phyloP scores from a whole-genome alignment of 2,113 vertebrate species.

The Perca fluviatilis region DNA sequence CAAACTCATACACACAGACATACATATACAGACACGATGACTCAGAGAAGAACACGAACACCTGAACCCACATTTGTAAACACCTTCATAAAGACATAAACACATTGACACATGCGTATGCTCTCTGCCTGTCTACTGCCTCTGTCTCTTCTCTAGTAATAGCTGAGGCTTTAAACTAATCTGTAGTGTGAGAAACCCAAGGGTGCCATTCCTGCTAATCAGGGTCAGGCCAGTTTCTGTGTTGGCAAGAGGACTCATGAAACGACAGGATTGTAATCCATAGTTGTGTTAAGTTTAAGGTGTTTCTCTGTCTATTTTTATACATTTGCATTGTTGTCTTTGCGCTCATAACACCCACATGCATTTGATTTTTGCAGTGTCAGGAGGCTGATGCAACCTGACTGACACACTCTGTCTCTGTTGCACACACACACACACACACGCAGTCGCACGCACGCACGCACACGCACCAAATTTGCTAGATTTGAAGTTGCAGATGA shows the following conservation, averaged over 20 bases:
- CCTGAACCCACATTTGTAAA: conserved; percentile 9
- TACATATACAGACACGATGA: conserved; percentile 30
- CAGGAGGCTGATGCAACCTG: conserved; percentile 64
- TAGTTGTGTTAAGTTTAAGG: conserved; percentile 44
- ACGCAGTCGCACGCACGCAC: not conserved
- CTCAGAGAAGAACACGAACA: conserved; percentile 31
- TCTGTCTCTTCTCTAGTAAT: conserved; percentile 5
- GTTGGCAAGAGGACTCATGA: conserved; percentile 33
- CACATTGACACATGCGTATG: conserved; percentile 28
- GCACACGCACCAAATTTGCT: conserved; percentile 29
- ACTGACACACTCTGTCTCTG: conserved; percentile 50
- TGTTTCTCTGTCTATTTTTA: conserved; percentile 53
- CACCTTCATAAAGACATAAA: conserved; percentile 37
- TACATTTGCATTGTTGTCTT: not conserved
- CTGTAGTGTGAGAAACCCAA: conserved; percentile 62
- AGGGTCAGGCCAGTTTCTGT: conserved; percentile 63
- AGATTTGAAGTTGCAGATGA: conserved; percentile 49
- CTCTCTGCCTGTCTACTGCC: not conserved
- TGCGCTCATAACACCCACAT: not conserved
- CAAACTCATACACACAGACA: conserved; percentile 22
- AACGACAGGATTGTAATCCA: conserved; percentile 50
- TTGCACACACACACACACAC: conserved; percentile 3
- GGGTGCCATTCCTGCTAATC: conserved; percentile 61
- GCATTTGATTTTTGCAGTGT: conserved; percentile 60
- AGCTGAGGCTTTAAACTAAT: conserved; percentile 54